phyloP scores from a whole-genome alignment of 2,888 invertebrate genomes.

The Prosapia bicincta region DNA sequence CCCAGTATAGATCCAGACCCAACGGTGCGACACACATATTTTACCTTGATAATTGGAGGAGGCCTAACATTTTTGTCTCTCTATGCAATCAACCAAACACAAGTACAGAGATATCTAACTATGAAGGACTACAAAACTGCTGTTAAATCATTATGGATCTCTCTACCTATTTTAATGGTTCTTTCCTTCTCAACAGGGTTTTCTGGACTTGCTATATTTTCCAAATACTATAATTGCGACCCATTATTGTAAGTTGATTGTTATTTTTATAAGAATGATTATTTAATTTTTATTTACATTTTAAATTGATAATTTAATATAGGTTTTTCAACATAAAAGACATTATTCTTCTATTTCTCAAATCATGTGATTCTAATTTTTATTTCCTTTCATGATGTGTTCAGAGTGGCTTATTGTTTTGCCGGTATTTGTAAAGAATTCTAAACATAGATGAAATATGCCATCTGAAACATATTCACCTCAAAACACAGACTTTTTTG shows the following conservation, averaged over 20 bases:
- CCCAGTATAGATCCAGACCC: slow-evolving; percentile 74
- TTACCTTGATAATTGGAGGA: slow-evolving; percentile 73
- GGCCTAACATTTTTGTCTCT: slow-evolving; percentile 77
- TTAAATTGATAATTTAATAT: no score
- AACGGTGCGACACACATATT: slow-evolving; percentile 74
- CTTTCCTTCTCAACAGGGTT: slow-evolving; percentile 49
- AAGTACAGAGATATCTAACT: slow-evolving; percentile 80
- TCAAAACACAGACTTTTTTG: no score
- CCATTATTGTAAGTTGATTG: slow-evolving; percentile 66
- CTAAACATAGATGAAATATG: no score
- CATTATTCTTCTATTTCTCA: no score
- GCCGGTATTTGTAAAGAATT: no score
- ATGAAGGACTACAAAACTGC: slow-evolving; percentile 48
- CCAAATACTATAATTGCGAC: slow-evolving; percentile 80
- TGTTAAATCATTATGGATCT: slow-evolving; percentile 17
- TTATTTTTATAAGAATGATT: no score
- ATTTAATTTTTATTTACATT: no score
- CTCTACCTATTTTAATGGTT: slow-evolving; percentile 19
- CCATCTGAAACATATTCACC: no score
- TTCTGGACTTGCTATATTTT: slow-evolving; percentile 82
- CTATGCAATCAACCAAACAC: slow-evolving; percentile 81
- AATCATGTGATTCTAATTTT: no score
- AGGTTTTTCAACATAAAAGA: no score
- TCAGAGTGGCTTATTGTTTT: no score
- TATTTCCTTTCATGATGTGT: no score